phyloP scores from a whole-genome alignment of 2,888 invertebrate genomes.

The Mesorhabditis sp. region DNA sequence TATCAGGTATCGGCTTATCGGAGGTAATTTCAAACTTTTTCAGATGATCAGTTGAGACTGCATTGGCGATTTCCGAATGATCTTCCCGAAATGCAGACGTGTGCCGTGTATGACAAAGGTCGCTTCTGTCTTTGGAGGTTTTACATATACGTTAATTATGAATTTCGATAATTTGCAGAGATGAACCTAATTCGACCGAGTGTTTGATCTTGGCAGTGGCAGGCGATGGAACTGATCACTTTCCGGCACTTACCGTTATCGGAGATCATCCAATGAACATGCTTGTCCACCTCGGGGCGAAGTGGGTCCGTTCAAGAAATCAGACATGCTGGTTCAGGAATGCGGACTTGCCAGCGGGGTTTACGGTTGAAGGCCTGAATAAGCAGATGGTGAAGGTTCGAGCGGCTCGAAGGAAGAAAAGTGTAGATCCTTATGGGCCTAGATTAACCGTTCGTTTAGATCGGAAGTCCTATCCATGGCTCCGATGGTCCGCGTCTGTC shows the following conservation, averaged over 20 bases:
- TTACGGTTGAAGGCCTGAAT: not conserved
- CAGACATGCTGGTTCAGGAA: conserved; percentile 1
- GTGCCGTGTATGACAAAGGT: conserved; percentile 45
- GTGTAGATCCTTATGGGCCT: not conserved
- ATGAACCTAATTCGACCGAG: not conserved
- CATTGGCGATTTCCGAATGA: conserved; percentile 77
- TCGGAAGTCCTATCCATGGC: conserved; percentile 75
- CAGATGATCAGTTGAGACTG: conserved; percentile 12
- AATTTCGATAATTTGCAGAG: not conserved
- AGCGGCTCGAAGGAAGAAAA: not conserved
- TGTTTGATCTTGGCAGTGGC: not conserved
- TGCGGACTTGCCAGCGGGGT: not conserved
- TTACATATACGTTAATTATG: not conserved
- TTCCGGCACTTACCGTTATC: not conserved
- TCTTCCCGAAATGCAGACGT: conserved; percentile 83
- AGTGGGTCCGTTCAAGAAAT: conserved; percentile 10
- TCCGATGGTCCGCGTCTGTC: conserved; percentile 70
- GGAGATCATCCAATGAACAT: not conserved
- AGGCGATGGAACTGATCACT: not conserved
- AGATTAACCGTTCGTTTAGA: conserved; percentile 44
- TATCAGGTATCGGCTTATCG: conserved; percentile 9
- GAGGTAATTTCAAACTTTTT: conserved; percentile 3
- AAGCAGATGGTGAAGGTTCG: conserved; percentile 9
- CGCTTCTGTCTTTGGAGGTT: conserved; percentile 44
- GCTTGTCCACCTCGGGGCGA: conserved; percentile 1